These are phyloP conservation scores for Enteromius argenteus DNA, from an alignment of 2,797 vertebrate genomes.

Conservation along the genomic window DNA sequence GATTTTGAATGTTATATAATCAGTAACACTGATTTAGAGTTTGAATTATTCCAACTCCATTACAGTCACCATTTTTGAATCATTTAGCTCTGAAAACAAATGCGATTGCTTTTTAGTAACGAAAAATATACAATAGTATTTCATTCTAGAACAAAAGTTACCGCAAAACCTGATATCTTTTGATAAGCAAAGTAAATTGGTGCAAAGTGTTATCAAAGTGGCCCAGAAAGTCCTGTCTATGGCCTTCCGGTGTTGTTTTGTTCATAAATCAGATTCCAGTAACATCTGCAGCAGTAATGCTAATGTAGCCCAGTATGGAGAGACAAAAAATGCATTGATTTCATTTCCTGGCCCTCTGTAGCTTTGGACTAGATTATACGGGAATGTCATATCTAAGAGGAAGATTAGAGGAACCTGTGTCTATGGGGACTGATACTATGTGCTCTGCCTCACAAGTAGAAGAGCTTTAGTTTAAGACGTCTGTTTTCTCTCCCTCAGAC, in stretches of 20 bases:
- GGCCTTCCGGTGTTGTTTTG: conserved; percentile 57
- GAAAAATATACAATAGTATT: neutral
- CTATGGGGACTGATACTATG: conserved; percentile 67
- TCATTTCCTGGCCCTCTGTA: conserved; percentile 75
- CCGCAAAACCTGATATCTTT: neutral
- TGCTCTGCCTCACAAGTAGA: conserved; percentile 72
- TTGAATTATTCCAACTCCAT: neutral
- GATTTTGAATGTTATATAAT: neutral
- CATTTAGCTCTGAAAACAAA: neutral
- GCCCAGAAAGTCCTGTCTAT: conserved; percentile 52
- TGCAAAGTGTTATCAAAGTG: conserved; percentile 11
- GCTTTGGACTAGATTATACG: conserved; percentile 73
- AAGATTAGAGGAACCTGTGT: conserved; percentile 76
- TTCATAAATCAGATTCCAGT: conserved; percentile 77
- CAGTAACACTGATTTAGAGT: neutral
- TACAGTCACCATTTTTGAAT: neutral
- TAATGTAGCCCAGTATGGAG: conserved; percentile 74
- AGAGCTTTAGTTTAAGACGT: conserved; percentile 56
- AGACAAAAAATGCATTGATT: conserved; percentile 72
- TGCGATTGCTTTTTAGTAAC: neutral
- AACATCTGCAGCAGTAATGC: conserved; percentile 75
- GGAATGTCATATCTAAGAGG: conserved; percentile 72
- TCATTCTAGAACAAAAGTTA: neutral
- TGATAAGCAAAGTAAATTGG: conserved; percentile 36
- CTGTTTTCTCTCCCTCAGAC: conserved; percentile 7